phyloP scores from a whole-genome alignment of 2,888 invertebrate species.

The Brachylomia viminalis region DNA sequence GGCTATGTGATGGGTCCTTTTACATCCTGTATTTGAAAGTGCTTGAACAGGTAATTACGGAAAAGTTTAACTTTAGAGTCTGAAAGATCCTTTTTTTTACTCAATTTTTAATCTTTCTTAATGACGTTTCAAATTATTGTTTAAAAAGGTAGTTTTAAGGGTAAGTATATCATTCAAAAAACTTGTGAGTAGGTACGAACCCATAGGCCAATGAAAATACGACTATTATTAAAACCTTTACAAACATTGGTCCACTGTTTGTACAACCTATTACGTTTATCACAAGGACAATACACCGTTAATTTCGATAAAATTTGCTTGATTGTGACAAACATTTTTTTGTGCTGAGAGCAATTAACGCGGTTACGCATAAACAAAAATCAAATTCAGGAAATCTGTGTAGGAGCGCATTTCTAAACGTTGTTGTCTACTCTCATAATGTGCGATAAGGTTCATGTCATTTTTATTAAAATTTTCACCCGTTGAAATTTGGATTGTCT shows the following conservation, averaged over 20 bases:
- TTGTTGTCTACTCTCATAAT: not conserved
- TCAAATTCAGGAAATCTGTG: not conserved
- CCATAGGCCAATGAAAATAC: not conserved
- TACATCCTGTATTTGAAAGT: too few species aligned
- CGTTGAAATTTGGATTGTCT: too few species aligned
- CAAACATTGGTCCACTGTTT: conserved; percentile 36
- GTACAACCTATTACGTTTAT: conserved; percentile 21
- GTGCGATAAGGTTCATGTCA: not conserved
- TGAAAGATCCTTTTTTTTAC: too few species aligned
- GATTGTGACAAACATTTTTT: conserved; percentile 62
- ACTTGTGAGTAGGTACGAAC: not conserved
- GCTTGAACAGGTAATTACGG: too few species aligned
- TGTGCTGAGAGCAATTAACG: conserved; percentile 19
- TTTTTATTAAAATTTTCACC: not conserved
- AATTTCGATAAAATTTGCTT: conserved; percentile 61
- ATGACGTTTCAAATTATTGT: not conserved
- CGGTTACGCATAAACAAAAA: conserved; percentile 6
- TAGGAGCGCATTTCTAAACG: not conserved
- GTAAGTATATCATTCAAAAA: not conserved
- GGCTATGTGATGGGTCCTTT: too few species aligned
- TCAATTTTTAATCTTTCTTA: too few species aligned
- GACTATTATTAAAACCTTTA: conserved; percentile 27
- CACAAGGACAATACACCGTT: conserved; percentile 26
- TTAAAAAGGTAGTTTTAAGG: not conserved
- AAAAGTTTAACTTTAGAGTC: too few species aligned